These are phyloP conservation scores for Psix sp. DNA, from an alignment of 1,140 invertebrate genomes.

Conservation along the genomic window DNA sequence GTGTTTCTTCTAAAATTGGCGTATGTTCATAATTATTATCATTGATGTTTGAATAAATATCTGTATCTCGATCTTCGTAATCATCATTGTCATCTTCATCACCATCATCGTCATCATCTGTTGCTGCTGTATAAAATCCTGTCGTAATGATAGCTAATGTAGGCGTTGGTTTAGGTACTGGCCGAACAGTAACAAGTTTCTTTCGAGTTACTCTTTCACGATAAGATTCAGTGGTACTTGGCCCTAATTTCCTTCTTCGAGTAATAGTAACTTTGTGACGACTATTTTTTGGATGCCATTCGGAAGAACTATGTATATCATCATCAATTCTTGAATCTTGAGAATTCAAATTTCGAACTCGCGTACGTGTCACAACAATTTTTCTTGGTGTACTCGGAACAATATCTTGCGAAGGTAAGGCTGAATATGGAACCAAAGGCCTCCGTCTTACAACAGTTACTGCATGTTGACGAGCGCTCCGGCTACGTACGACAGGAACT, in stretches of 20 bases:
- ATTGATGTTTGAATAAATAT: constrained; percentile 21
- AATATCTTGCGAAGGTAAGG: constrained; percentile 18
- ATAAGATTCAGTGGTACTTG: constrained; percentile 49
- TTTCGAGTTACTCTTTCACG: constrained; percentile 70
- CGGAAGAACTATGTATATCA: constrained; percentile 22
- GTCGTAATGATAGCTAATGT: constrained; percentile 73
- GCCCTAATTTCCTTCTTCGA: constrained; percentile 68
- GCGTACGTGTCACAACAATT: constrained; percentile 70
- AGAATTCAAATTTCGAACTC: constrained; percentile 60
- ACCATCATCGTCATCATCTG: constrained; percentile 61
- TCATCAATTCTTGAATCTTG: constrained; percentile 30
- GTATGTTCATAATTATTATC: constrained; percentile 47
- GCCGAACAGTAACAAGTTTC: constrained; percentile 70
- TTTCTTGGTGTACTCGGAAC: constrained; percentile 60
- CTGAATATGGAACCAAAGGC: constrained; percentile 63
- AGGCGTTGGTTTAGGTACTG: constrained; percentile 64
- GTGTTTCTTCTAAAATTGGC: constrained; percentile 62
- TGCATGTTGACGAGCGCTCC: constrained; percentile 67
- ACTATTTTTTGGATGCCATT: constrained; percentile 32
- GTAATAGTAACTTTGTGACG: constrained; percentile 73
- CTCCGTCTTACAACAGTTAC: constrained; percentile 71
- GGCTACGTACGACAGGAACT: constrained; percentile 66
- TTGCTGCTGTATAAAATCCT: constrained; percentile 70
- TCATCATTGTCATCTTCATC: constrained; percentile 32
- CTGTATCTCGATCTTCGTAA: constrained; percentile 57